Evolutionary conservation across 2,797 vertebrate genomes (phyloP).

Genomic region (Emydoidea blandingii): DNA sequence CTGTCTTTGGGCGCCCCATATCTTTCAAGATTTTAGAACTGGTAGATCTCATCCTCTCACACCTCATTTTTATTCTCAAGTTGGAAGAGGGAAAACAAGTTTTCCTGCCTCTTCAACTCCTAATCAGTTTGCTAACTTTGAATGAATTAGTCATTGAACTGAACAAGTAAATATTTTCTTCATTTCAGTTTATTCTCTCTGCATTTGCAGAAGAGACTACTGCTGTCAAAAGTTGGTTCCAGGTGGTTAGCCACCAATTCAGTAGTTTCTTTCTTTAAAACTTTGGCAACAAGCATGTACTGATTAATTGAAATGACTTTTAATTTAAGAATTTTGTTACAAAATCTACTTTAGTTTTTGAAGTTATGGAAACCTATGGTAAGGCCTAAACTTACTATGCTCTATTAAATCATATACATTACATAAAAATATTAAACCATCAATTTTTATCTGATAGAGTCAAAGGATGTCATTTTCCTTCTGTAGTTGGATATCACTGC

Average conservation of each 20-base stretch:
- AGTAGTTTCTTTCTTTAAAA: not conserved
- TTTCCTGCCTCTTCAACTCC: not conserved
- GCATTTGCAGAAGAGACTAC: not conserved
- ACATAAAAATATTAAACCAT: not conserved
- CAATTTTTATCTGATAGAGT: not conserved
- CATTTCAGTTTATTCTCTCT: not conserved
- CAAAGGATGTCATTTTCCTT: not conserved
- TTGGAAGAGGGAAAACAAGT: not conserved
- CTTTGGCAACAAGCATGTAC: not conserved
- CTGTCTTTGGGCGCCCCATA: not conserved
- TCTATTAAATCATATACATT: not conserved
- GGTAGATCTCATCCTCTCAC: not conserved
- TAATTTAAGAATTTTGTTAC: not conserved
- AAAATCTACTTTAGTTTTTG: not conserved
- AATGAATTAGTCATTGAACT: not conserved
- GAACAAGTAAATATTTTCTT: not conserved
- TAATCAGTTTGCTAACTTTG: not conserved
- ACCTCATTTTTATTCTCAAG: not conserved
- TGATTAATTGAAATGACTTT: not conserved
- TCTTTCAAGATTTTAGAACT: not conserved
- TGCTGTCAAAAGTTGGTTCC: not conserved
- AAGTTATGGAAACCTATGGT: too few species aligned
- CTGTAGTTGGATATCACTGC: not conserved
- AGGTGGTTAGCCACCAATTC: not conserved
- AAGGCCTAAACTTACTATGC: not conserved